A percentile compares a stretch with the other conserved stretches of the same genome.
phyloP scores from a whole-genome alignment of 37 sponge, comb jelly and placozoan genomes.

The Oscarella lobularis region DNA sequence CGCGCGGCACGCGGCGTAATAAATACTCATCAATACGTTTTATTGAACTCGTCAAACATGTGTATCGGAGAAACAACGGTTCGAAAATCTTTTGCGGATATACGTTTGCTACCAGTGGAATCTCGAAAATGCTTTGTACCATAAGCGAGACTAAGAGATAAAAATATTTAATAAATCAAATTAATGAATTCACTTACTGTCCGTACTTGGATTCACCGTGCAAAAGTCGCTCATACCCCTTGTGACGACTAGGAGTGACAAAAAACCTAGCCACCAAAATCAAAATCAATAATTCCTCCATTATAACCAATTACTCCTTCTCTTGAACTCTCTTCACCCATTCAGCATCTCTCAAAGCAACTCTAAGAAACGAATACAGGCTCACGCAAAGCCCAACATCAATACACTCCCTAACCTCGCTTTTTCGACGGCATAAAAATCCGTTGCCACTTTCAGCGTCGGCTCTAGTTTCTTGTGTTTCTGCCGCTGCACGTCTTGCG shows the following conservation, averaged over 20 bases:
- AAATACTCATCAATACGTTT: no score
- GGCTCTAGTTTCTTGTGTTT: slow-evolving; percentile 28
- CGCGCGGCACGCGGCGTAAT: no score
- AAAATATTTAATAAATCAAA: no score
- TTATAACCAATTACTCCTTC: background rate
- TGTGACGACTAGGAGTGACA: background rate
- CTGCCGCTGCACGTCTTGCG: slow-evolving; percentile 39
- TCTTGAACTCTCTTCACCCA: background rate
- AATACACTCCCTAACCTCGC: slow-evolving; percentile 33
- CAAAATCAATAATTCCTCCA: background rate
- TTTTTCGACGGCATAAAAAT: slow-evolving; percentile 38
- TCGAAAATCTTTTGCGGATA: no score
- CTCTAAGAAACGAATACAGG: background rate
- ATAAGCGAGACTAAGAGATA: no score
- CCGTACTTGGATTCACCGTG: background rate
- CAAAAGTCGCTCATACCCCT: background rate
- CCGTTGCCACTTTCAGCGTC: slow-evolving; percentile 42
- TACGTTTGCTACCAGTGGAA: no score
- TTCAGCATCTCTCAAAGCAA: background rate
- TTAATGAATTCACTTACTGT: no score
- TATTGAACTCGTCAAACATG: no score
- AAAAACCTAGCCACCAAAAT: background rate
- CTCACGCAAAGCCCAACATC: background rate
- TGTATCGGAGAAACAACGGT: no score
- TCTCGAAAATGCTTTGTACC: no score